Percentiles rank a stretch among this genome's conserved stretches.
These are phyloP conservation scores for Trachelipus rathkii DNA, from an alignment of 1,140 invertebrate species.

Conservation along the genomic window DNA sequence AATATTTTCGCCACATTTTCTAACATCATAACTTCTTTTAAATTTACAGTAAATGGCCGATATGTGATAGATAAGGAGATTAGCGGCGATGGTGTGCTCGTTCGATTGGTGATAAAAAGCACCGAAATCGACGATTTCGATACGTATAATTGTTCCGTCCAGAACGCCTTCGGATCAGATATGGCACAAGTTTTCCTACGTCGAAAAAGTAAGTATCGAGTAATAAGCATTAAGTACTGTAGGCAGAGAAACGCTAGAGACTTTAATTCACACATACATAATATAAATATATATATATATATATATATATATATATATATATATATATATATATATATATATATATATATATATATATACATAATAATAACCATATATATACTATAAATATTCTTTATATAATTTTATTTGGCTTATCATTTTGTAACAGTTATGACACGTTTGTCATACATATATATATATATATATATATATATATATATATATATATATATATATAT, in stretches of 20 bases:
- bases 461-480: conserved; percentile 22
- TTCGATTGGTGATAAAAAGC: conserved; percentile 75
- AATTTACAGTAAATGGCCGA: conserved; percentile 49
- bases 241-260: too few relatives aligned
- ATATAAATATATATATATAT: not conserved
- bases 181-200: conserved; percentile 74
- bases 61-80: conserved; percentile 58
- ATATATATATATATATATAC: too few relatives aligned
- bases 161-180: conserved; percentile 82
- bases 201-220: conserved; percentile 83
- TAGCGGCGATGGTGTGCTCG: conserved; percentile 64
- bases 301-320: not conserved
- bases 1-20: too few relatives aligned
- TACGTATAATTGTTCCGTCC: conserved; percentile 89
- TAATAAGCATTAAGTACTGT: not conserved
- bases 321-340: conserved; percentile 16
- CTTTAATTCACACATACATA: too few relatives aligned
- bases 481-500: conserved; percentile 18
- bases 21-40: not conserved
- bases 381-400: too few relatives aligned
- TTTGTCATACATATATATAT: conserved; percentile 21
- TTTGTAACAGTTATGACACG: too few relatives aligned
- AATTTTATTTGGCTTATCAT: too few relatives aligned
- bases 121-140: conserved; percentile 81
- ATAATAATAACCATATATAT: too few relatives aligned